Percentiles rank a stretch among this genome's conserved stretches.
These are phyloP conservation scores for Hylaeus volcanicus DNA, from an alignment of 1,140 invertebrate genomes.

Conservation along the genomic window DNA sequence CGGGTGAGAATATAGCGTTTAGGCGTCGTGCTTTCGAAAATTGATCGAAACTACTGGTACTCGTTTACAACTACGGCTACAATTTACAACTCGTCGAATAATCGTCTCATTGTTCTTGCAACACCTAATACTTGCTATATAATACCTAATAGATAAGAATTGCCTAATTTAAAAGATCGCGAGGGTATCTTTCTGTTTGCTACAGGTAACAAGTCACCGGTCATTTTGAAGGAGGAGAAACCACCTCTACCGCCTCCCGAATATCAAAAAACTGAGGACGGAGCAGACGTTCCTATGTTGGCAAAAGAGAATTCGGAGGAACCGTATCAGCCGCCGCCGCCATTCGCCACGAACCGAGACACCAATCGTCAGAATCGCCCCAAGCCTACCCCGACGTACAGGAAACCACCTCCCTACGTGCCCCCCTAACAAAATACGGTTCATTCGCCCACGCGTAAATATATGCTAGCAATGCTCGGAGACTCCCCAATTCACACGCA, in stretches of 20 bases:
- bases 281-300: constrained; percentile 78
- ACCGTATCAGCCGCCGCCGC: constrained; percentile 86
- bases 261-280: constrained; percentile 84
- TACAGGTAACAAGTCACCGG: constrained; percentile 89
- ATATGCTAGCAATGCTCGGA: constrained; percentile 77
- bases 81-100: too few species aligned
- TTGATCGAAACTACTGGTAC: too few species aligned
- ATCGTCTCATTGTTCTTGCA: too few species aligned
- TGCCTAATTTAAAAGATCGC: too few species aligned
- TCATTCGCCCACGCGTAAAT: constrained; percentile 74
- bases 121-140: too few species aligned
- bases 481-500: constrained; percentile 73
- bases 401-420: constrained; percentile 94
- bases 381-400: constrained; percentile 91
- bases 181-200: background rate
- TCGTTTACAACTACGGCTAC: too few species aligned
- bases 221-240: constrained; percentile 96
- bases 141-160: background rate
- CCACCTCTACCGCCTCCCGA: constrained; percentile 91
- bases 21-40: too few species aligned
- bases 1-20: constrained; percentile 77
- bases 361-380: constrained; percentile 85
- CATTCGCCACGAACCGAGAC: constrained; percentile 87
- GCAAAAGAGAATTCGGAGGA: constrained; percentile 79
- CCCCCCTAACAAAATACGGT: constrained; percentile 88